Evolutionary conservation across 2,888 invertebrate genomes (phyloP).

Genomic region (Ptilodon capucinus): DNA sequence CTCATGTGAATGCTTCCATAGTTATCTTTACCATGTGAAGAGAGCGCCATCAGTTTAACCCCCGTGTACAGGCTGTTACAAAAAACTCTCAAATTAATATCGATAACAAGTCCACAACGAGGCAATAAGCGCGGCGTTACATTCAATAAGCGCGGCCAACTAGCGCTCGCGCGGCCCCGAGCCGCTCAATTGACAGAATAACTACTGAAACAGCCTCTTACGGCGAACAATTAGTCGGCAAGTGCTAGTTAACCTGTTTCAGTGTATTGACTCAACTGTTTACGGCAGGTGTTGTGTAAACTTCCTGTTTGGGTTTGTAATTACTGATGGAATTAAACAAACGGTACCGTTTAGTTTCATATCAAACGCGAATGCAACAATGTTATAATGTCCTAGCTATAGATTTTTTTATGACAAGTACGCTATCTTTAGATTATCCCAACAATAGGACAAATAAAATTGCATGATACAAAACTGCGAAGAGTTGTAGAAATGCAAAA

Average conservation of each 20-base stretch:
- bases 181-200: not conserved
- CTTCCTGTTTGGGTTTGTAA: not conserved
- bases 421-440: not conserved
- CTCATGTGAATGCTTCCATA: no score
- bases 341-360: not conserved
- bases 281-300: not conserved
- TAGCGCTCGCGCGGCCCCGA: constrained; percentile 3
- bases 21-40: no score
- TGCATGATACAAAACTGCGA: not conserved
- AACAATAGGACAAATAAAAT: not conserved
- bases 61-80: not conserved
- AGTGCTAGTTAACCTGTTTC: not conserved
- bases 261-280: not conserved
- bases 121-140: constrained; percentile 5
- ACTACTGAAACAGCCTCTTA: not conserved
- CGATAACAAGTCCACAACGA: constrained; percentile 11
- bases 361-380: no score
- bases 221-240: not conserved
- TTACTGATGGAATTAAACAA: not conserved
- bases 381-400: no score
- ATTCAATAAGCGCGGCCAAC: constrained; percentile 2
- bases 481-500: not conserved
- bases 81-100: constrained; percentile 15
- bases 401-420: no score
- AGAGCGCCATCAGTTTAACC: not conserved